Conservation (phyloP, 1,140 invertebrate species). For the Tetramorium parvispinum region DNA sequence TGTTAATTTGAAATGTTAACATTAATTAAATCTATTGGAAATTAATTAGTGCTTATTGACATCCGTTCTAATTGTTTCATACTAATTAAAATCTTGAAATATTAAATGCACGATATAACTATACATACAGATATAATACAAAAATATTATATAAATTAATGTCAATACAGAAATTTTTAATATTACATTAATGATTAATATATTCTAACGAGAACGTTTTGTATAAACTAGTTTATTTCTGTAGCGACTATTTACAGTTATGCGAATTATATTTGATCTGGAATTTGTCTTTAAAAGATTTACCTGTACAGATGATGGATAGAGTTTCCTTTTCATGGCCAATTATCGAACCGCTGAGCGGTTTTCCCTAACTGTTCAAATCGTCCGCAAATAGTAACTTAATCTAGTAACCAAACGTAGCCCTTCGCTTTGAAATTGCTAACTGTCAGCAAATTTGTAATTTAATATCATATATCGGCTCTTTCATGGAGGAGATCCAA, state of each 20-base stretch:
- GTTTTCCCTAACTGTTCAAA: slow-evolving; percentile 69
- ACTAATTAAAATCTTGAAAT: background rate
- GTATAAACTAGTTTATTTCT: background rate
- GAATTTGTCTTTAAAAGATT: slow-evolving; percentile 29
- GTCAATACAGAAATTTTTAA: background rate
- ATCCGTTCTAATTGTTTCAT: background rate
- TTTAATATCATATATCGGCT: slow-evolving; percentile 57
- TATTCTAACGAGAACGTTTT: background rate
- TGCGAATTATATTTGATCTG: background rate
- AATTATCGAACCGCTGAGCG: slow-evolving; percentile 45
- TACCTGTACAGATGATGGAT: slow-evolving; percentile 39
- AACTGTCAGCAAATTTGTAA: slow-evolving; percentile 64
- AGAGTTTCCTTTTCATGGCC: slow-evolving; percentile 64
- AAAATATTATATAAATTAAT: slow-evolving; percentile 6
- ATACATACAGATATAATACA: background rate
- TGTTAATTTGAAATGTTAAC: slow-evolving; percentile 8
- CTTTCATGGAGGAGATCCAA: slow-evolving; percentile 43
- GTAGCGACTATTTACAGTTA: slow-evolving; percentile 26
- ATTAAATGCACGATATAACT: background rate
- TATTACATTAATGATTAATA: background rate
- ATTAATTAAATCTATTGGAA: background rate
- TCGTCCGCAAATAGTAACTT: slow-evolving; percentile 70
- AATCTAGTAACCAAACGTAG: slow-evolving; percentile 59
- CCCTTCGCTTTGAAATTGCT: slow-evolving; percentile 52
- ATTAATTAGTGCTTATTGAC: background rate